Percentiles rank a stretch among this genome's conserved stretches.
phyloP scores from a whole-genome alignment of 64 coral and sea anemone genomes.

The Montipora sp. region DNA sequence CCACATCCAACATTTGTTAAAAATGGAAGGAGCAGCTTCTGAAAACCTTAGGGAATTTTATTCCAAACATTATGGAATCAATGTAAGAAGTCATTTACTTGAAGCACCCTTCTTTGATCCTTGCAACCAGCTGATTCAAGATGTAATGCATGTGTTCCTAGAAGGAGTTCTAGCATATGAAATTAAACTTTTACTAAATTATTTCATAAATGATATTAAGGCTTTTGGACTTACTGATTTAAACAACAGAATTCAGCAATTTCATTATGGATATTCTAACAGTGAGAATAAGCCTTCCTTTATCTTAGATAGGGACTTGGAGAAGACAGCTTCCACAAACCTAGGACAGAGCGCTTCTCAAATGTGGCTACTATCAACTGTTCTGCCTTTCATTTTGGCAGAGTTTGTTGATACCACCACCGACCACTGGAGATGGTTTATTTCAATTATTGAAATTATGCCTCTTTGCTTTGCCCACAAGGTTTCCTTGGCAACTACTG shows the following conservation, averaged over 20 bases:
- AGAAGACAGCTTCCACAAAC: constrained; percentile 16
- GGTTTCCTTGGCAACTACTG: constrained; percentile 8
- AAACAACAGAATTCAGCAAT: constrained; percentile 1
- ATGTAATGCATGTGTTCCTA: constrained; percentile 44
- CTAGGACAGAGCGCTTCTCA: constrained; percentile 3
- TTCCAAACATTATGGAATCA: constrained; percentile 27
- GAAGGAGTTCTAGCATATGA: constrained; percentile 27
- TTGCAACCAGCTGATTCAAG: neutral
- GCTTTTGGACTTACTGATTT: neutral
- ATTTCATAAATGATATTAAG: neutral
- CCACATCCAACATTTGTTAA: neutral
- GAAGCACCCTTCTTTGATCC: constrained; percentile 25
- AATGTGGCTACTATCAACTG: constrained; percentile 21
- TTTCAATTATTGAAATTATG: constrained; percentile 42
- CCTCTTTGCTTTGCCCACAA: constrained; percentile 37
- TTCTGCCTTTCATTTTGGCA: constrained; percentile 31
- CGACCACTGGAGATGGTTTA: constrained; percentile 12
- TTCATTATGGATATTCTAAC: constrained; percentile 21
- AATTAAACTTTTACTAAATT: neutral
- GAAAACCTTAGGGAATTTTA: constrained; percentile 15
- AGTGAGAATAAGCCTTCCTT: constrained; percentile 9
- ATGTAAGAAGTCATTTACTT: neutral
- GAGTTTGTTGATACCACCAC: constrained; percentile 1
- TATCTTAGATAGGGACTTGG: constrained; percentile 21
- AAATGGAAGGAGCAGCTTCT: constrained; percentile 23